phyloP scores from a whole-genome alignment of 2,888 invertebrate genomes.

The Epistrophe grossulariae region DNA sequence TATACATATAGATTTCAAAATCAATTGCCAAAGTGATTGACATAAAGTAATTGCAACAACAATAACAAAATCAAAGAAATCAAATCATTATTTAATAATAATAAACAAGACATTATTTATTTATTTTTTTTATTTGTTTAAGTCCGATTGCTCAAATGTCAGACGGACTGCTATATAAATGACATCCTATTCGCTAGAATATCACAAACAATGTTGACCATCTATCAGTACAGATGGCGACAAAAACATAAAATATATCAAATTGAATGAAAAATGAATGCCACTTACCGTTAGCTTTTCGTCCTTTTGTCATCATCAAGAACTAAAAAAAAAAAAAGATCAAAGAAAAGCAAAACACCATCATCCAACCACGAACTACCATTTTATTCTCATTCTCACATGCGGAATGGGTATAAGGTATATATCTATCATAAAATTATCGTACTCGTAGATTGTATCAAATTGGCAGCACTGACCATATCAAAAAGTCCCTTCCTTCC shows the following conservation, averaged over 20 bases:
- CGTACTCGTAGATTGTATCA: conserved; percentile 66
- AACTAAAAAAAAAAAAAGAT: background rate
- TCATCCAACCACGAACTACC: background rate
- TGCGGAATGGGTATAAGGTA: background rate
- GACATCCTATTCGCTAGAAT: conserved; percentile 15
- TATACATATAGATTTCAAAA: background rate
- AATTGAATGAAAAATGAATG: conserved; percentile 69
- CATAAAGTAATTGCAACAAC: conserved; percentile 7
- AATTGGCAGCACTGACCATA: conserved; percentile 62
- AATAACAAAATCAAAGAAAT: conserved; percentile 21
- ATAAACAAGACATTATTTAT: background rate
- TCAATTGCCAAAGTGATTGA: conserved; percentile 53
- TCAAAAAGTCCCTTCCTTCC: background rate
- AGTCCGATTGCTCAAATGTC: conserved; percentile 51
- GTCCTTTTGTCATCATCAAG: conserved; percentile 24
- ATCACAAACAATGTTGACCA: conserved; percentile 53
- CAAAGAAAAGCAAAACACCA: background rate
- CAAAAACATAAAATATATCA: conserved; percentile 27
- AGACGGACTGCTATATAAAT: conserved; percentile 44
- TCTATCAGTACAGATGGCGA: conserved; percentile 48
- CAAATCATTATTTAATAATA: conserved; percentile 17
- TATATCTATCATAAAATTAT: conserved; percentile 68
- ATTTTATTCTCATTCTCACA: conserved; percentile 31
- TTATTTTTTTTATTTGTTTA: background rate
- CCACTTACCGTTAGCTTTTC: conserved; percentile 44